phyloP scores from a whole-genome alignment of 1,140 invertebrate genomes.

The Hypsibius dujardini region DNA sequence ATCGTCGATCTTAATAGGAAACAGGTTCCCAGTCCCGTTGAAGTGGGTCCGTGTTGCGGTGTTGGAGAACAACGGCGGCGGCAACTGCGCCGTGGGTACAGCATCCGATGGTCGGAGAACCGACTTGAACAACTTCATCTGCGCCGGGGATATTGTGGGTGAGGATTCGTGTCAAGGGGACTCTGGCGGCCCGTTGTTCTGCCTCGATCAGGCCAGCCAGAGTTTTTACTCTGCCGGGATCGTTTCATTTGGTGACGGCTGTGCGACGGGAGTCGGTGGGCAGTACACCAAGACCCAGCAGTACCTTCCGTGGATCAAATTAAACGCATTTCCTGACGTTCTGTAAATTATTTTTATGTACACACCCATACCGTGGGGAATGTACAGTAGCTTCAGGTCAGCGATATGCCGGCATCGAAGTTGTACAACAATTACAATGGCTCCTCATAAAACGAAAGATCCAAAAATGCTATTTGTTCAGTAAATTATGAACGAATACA shows the following conservation, averaged over 20 bases:
- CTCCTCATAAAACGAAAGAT: too few species aligned
- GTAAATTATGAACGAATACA: too few species aligned
- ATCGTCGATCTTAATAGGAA: not conserved
- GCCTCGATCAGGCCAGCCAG: not conserved
- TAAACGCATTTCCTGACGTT: not conserved
- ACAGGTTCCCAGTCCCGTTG: slow-evolving; percentile 12
- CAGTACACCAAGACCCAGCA: not conserved
- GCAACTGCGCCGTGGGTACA: not conserved
- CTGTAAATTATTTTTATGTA: too few species aligned
- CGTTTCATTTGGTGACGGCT: slow-evolving; percentile 7
- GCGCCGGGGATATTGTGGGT: slow-evolving; percentile 15
- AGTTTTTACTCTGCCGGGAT: not conserved
- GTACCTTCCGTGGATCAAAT: not conserved
- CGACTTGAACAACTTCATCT: slow-evolving; percentile 8
- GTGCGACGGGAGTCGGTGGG: not conserved
- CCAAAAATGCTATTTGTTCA: too few species aligned
- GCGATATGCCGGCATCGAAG: too few species aligned
- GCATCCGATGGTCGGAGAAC: not conserved
- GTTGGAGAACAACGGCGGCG: not conserved
- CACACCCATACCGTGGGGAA: too few species aligned
- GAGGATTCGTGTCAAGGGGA: slow-evolving; percentile 16
- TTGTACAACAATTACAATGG: too few species aligned
- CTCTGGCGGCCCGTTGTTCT: slow-evolving; percentile 7
- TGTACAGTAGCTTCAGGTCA: too few species aligned
- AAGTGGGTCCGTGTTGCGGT: not conserved